phyloP scores from a whole-genome alignment of 2,797 vertebrate species.

The Garrulus glandarius region DNA sequence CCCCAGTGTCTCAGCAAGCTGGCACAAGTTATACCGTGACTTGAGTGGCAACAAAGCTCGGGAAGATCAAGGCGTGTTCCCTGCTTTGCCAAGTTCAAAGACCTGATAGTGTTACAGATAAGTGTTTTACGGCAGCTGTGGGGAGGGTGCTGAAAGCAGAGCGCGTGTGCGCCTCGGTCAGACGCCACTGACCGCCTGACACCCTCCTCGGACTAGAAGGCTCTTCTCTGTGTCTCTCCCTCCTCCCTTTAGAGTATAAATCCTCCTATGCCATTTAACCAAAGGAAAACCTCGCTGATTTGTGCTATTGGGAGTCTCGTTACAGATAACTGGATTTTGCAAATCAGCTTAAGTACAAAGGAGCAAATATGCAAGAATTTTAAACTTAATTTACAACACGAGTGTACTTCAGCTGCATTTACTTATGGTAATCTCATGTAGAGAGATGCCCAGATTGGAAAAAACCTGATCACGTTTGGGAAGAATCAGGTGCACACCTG shows the following conservation, averaged over 20 bases:
- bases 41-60: not conserved
- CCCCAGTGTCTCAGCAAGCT: not conserved
- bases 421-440: not conserved
- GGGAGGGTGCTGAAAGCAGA: not conserved
- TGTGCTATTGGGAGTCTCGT: not conserved
- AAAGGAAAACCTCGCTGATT: not conserved
- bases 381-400: not conserved
- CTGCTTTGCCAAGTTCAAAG: not conserved
- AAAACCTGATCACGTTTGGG: not conserved
- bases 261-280: not conserved
- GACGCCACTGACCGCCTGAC: fast-evolving
- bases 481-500: not conserved
- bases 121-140: fast-evolving
- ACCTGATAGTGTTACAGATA: not conserved
- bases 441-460: not conserved
- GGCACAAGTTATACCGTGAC: not conserved
- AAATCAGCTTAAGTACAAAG: not conserved
- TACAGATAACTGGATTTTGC: conserved; percentile 9
- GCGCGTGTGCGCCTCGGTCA: fast-evolving
- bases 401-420: not conserved
- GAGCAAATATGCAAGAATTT: not conserved
- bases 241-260: not conserved
- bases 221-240: not conserved
- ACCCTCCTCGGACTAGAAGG: not conserved
- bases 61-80: not conserved